A percentile compares a stretch with the other conserved stretches of the same genome.
phyloP scores from a whole-genome alignment of 2,113 vertebrate genomes.

The Loxodonta africana region DNA sequence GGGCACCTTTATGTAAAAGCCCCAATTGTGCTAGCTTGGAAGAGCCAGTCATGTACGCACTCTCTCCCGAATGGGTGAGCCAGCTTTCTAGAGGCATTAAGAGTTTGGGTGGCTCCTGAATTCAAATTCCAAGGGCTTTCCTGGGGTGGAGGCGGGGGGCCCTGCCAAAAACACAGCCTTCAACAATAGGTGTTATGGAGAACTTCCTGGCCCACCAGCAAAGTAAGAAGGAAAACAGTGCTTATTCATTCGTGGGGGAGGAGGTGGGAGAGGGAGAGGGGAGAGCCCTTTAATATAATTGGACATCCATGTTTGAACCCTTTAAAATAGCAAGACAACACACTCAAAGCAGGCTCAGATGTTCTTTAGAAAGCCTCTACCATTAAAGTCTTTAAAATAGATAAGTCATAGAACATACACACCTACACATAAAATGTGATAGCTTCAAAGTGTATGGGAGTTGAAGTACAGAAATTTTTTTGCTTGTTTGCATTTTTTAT shows the following conservation, averaged over 20 bases:
- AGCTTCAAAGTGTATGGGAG: background rate
- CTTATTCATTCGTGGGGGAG: background rate
- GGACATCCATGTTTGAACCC: background rate
- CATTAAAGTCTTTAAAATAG: background rate
- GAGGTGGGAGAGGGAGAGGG: too few relatives aligned
- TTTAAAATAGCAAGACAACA: background rate
- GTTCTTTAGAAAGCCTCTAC: background rate
- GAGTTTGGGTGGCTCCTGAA: conserved; percentile 1
- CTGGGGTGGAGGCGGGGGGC: background rate
- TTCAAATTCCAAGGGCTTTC: background rate
- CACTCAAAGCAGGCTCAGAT: background rate
- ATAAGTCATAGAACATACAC: background rate
- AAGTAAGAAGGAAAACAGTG: background rate
- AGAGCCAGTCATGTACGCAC: background rate
- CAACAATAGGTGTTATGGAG: background rate
- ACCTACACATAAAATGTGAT: background rate
- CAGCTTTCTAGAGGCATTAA: conserved; percentile 4
- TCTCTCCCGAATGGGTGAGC: conserved; percentile 23
- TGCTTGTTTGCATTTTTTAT: background rate
- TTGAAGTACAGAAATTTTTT: background rate
- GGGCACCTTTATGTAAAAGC: background rate
- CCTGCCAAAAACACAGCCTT: conserved; percentile 8
- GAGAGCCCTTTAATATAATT: background rate
- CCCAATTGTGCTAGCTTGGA: background rate
- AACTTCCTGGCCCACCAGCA: background rate